phyloP scores from a whole-genome alignment of 2,888 invertebrate species.

The Mythimna pallens region DNA sequence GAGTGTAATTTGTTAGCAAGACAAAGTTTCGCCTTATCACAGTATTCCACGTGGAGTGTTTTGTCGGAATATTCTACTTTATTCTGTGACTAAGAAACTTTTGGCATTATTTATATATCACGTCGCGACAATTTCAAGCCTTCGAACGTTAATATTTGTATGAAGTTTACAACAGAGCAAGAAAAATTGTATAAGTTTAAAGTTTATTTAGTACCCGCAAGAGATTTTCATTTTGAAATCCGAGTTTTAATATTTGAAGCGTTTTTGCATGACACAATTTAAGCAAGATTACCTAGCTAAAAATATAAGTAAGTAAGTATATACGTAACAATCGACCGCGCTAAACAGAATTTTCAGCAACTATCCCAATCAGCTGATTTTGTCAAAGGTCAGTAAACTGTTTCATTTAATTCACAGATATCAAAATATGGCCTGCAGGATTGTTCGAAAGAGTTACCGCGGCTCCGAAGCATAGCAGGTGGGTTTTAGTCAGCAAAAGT shows the following conservation, averaged over 20 bases:
- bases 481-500: too few relatives aligned
- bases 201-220: constrained; percentile 27
- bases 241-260: constrained; percentile 19
- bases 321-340: too few relatives aligned
- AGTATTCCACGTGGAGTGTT: constrained; percentile 89
- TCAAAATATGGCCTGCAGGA: background rate
- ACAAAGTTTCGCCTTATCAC: constrained; percentile 88
- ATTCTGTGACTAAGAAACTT: constrained; percentile 72
- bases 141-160: constrained; percentile 47
- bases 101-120: constrained; percentile 60
- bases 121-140: constrained; percentile 43
- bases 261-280: background rate
- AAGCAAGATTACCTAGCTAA: background rate
- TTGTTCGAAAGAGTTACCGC: too few relatives aligned
- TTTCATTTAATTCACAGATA: constrained; percentile 6
- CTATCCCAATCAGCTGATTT: constrained; percentile 5
- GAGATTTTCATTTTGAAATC: constrained; percentile 19
- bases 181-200: constrained; percentile 12
- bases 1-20: constrained; percentile 88
- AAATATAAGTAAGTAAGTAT: background rate
- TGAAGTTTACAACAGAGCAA: constrained; percentile 31
- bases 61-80: constrained; percentile 85
- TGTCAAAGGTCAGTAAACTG: constrained; percentile 4
- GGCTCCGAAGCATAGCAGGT: too few relatives aligned
- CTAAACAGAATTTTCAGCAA: background rate